Percentiles rank a stretch among this genome's conserved stretches.
These are phyloP conservation scores for Heliothis subflexa DNA, from an alignment of 1,140 invertebrate species.

Conservation along the genomic window DNA sequence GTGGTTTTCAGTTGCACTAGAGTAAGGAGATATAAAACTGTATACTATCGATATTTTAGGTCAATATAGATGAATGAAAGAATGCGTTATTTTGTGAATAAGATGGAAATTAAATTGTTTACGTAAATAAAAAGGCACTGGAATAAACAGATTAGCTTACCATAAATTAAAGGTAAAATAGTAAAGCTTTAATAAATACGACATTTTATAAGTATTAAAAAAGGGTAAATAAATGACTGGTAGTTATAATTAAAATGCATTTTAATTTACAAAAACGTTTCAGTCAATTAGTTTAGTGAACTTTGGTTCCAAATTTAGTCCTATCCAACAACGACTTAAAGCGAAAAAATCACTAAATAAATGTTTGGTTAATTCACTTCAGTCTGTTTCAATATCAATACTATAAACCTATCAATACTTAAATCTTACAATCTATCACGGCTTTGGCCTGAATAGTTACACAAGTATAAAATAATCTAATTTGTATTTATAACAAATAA, in stretches of 20 bases:
- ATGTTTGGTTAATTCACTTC: slow-evolving; percentile 38
- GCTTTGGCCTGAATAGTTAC: slow-evolving; percentile 27
- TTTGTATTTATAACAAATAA: slow-evolving; percentile 68
- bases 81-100: too few relatives aligned
- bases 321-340: slow-evolving; percentile 1
- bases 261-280: slow-evolving; percentile 26
- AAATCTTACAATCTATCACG: slow-evolving; percentile 16
- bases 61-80: too few relatives aligned
- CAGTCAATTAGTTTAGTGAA: slow-evolving; percentile 5
- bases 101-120: too few relatives aligned
- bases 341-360: slow-evolving; percentile 20
- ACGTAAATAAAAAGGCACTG: too few relatives aligned
- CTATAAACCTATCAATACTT: slow-evolving; percentile 21
- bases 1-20: background rate
- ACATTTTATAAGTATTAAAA: too few relatives aligned
- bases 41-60: background rate
- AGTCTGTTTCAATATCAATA: slow-evolving; percentile 12
- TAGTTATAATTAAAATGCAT: slow-evolving; percentile 22
- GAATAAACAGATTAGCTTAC: too few relatives aligned
- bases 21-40: background rate
- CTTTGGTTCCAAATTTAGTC: slow-evolving; percentile 6
- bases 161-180: too few relatives aligned
- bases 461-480: slow-evolving; percentile 58
- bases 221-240: background rate
- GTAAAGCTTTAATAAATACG: too few relatives aligned